These are phyloP conservation scores for Bombus waltoni DNA, from an alignment of 1,140 invertebrate genomes.

Conservation along the genomic window DNA sequence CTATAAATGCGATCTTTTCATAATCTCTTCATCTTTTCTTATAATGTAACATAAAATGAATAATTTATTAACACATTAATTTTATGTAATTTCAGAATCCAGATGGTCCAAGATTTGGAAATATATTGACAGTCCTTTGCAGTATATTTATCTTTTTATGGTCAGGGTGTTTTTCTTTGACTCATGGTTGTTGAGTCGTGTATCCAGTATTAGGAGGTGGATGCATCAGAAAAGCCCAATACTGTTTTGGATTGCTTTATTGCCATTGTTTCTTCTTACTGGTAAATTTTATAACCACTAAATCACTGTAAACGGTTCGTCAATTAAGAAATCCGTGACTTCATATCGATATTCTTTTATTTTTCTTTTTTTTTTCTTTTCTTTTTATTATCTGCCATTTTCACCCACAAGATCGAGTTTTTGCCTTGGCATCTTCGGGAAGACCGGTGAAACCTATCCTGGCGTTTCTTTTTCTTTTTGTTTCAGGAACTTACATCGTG, in stretches of 20 bases:
- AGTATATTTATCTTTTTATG: conserved; percentile 75
- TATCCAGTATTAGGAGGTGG: conserved; percentile 66
- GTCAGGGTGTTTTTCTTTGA: conserved; percentile 75
- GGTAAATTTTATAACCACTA: conserved; percentile 70
- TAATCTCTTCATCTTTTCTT: too few species aligned
- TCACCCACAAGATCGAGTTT: conserved; percentile 37
- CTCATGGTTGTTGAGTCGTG: conserved; percentile 77
- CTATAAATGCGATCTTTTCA: conserved; percentile 11
- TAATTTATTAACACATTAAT: not conserved
- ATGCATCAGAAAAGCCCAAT: conserved; percentile 62
- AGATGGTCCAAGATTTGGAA: conserved; percentile 69
- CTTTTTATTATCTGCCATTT: conserved; percentile 16
- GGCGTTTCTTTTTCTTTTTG: conserved; percentile 78
- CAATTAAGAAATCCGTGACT: conserved; percentile 27
- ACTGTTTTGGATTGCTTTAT: conserved; percentile 74
- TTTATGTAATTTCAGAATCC: conserved; percentile 67
- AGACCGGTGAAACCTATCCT: conserved; percentile 70
- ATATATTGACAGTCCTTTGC: conserved; percentile 60
- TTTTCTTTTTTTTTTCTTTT: not conserved
- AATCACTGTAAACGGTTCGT: not conserved
- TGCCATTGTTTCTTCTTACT: conserved; percentile 71
- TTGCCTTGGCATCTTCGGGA: conserved; percentile 47
- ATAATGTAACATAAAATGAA: not conserved
- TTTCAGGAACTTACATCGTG: conserved; percentile 81
- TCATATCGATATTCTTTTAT: conserved; percentile 35